Base-by-base conservation (phyloP, 2,888 invertebrate genomes). In the Rhorus exstirpatorius region DNA sequence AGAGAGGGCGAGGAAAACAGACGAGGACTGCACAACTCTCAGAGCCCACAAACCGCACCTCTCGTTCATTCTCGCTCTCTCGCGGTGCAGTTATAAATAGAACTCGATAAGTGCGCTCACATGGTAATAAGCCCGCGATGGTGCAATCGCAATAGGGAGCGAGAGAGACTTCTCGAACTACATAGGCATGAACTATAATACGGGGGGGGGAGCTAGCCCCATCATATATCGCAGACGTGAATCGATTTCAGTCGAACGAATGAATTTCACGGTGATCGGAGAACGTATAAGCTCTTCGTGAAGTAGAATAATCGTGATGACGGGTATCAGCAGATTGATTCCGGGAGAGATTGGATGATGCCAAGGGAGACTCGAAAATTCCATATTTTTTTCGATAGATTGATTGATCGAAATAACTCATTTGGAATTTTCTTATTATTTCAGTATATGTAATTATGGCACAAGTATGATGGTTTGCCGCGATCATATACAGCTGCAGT, bases 51-150 rank as follows among this genome's bases (percentile, higher is more conserved):
- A 61, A 77, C 72, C 81, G 71, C 77, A 74, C 78, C 81, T 74
- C 65, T 67, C 65, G 51, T 68, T 53, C 53, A 55, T 44, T 70
- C 68, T 78, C 63, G 68, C 70, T 41, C 58, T 76, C 53, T 51
- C 61, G 55, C 76, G 71, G 55, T 81, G 58, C 55, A 55, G 61
- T 74, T 81, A 78, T 74, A 81, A 81, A 81, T 81, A 78, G 78
- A 78, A 78, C 74, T 78, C 74, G 78, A 81, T 78, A 78, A 81
- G 74, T 81, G 63, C 70, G 53, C 53, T 78, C 81, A 67, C 81
- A 74, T 63, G 81, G 63, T 81, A 78, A 81, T 81, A 74, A 74
- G 72, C 74, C 24, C 61, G 74, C 61, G 74, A 72, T 74, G 61
- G 46, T 72, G 74, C 81, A 68, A 78, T 72, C 41, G 24, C 44